Percentiles rank a stretch among this genome's conserved stretches.
phyloP scores from a whole-genome alignment of 2,888 invertebrate genomes.

The Pardosa pseudoannulata region DNA sequence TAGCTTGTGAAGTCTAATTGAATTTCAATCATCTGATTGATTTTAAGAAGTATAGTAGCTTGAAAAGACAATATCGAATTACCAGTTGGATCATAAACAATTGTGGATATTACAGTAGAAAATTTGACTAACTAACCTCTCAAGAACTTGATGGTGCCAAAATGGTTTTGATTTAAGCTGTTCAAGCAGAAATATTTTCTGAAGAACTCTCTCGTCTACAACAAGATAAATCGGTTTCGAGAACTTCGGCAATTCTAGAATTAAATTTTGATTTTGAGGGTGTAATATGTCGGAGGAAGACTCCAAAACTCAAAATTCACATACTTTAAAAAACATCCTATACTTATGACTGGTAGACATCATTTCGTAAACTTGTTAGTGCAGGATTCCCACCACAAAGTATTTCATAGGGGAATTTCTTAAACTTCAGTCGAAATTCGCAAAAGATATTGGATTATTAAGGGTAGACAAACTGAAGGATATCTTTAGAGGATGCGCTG shows the following conservation, averaged over 20 bases:
- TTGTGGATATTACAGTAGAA: not conserved
- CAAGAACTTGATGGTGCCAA: conserved; percentile 5
- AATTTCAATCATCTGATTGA: not conserved
- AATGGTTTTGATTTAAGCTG: not conserved
- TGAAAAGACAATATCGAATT: not conserved
- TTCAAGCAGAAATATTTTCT: not conserved
- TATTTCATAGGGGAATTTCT: not conserved
- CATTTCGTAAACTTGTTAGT: not conserved
- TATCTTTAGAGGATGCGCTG: no score
- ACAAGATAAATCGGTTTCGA: not conserved
- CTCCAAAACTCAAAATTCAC: not conserved
- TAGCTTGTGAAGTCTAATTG: not conserved
- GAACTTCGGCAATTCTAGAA: not conserved
- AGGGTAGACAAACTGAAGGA: not conserved
- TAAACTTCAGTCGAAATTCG: not conserved
- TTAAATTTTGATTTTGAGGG: not conserved
- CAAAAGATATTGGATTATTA: not conserved
- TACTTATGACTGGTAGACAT: not conserved
- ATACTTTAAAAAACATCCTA: not conserved
- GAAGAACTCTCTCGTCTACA: not conserved
- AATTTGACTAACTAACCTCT: not conserved
- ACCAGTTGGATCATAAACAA: not conserved
- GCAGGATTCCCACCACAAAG: not conserved
- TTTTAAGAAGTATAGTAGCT: not conserved
- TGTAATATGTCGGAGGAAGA: not conserved